phyloP scores from a whole-genome alignment of 2,888 invertebrate species.

The Andrena marginata region DNA sequence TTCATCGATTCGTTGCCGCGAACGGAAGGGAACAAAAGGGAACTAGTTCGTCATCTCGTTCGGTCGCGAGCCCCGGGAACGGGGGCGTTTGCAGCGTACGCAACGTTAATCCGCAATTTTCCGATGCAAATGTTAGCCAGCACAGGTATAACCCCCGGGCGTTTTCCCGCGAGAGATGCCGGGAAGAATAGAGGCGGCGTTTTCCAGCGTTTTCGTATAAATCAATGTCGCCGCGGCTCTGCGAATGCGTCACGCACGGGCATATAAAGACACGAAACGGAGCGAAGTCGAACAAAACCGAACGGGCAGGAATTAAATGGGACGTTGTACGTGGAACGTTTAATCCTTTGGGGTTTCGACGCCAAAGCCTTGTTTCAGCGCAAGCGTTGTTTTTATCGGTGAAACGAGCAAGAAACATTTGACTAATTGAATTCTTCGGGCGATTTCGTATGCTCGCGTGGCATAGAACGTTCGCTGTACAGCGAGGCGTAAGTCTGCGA shows the following conservation, averaged over 20 bases:
- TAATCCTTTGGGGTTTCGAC: constrained; percentile 1
- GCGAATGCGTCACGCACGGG: constrained; percentile 24
- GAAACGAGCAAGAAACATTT: not conserved
- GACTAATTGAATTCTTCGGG: not conserved
- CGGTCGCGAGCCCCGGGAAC: not conserved
- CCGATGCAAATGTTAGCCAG: constrained; percentile 62
- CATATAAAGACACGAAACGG: constrained; percentile 5
- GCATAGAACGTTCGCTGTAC: not conserved
- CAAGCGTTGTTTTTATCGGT: not conserved
- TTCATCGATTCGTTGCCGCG: constrained; percentile 22
- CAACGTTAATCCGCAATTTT: constrained; percentile 67
- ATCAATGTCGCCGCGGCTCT: constrained; percentile 25
- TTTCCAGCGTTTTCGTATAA: constrained; percentile 23
- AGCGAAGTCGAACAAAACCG: not conserved
- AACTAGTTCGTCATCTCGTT: constrained; percentile 28
- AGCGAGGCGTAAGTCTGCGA: not conserved
- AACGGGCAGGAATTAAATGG: not conserved
- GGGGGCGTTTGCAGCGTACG: constrained; percentile 9
- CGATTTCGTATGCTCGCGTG: not conserved
- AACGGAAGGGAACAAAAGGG: constrained; percentile 25
- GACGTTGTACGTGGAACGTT: not conserved
- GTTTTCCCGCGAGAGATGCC: constrained; percentile 32
- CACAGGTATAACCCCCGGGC: constrained; percentile 14
- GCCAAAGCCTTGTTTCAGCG: not conserved
- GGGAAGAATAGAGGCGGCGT: constrained; percentile 22